Evolutionary conservation across 1,140 invertebrate genomes (phyloP).

Genomic region (Pogonus chalceus): DNA sequence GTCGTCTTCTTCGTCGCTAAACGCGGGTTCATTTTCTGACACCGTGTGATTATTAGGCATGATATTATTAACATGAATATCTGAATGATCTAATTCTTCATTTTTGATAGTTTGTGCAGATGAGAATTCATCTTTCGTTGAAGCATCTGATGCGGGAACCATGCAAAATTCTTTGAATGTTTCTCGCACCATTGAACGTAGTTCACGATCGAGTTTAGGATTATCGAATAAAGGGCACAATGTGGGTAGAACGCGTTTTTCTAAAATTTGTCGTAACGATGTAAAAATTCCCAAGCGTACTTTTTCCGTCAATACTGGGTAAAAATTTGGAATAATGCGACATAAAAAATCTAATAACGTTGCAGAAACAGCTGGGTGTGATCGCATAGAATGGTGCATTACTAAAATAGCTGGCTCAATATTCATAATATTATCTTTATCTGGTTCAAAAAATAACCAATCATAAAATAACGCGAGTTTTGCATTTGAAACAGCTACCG

Average conservation of each 20-base stretch:
- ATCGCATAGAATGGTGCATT: constrained; percentile 94
- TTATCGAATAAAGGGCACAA: constrained; percentile 88
- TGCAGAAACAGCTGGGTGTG: constrained; percentile 89
- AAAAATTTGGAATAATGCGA: constrained; percentile 90
- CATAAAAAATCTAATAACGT: constrained; percentile 93
- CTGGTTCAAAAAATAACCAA: constrained; percentile 92
- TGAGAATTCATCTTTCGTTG: constrained; percentile 37
- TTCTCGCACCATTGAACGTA: constrained; percentile 74
- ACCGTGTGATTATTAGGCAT: constrained; percentile 27
- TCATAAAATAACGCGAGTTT: constrained; percentile 96
- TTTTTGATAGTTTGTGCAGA: constrained; percentile 43
- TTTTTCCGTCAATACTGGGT: constrained; percentile 70
- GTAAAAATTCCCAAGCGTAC: constrained; percentile 84
- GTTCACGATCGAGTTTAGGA: constrained; percentile 81
- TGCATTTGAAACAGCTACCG: constrained; percentile 87
- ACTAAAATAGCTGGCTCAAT: constrained; percentile 97
- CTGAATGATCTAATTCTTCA: constrained; percentile 40
- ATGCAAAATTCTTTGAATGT: constrained; percentile 87
- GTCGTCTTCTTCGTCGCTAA: constrained; percentile 74
- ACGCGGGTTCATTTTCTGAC: constrained; percentile 53
- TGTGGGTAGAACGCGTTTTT: constrained; percentile 85
- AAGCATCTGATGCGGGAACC: constrained; percentile 38
- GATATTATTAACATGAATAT: constrained; percentile 14
- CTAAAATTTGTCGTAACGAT: constrained; percentile 85
- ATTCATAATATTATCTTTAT: constrained; percentile 98